Evolutionary conservation across 2,797 vertebrate genomes (phyloP), one percentile per base, ranked within the genome.

Genomic region (Aselliscus stoliczkanus): DNA sequence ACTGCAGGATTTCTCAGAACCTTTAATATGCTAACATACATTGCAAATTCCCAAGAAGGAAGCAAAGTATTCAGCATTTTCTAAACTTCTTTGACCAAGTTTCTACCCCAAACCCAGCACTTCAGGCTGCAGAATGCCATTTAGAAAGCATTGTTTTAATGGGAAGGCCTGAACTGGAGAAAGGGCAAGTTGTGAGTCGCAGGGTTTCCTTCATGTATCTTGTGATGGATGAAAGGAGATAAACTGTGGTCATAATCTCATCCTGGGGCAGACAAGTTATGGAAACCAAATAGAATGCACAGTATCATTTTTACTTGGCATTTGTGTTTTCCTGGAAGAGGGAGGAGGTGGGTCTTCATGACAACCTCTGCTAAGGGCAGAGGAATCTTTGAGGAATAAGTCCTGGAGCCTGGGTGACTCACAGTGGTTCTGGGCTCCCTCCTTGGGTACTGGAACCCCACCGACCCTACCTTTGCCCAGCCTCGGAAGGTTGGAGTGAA

Each of bases 291-390:
- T 65, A 76, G 64, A 95, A 92, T 47, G 7, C 6, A 4, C 8
- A 5, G 18, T 14, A 54, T 23, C 50, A 39, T 58, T 5, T 82
- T 93, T 75, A 56, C 50, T 4, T 70, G 81, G 56, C 60, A 37
- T 88, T 58, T 64, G 69, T 29, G 27, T 85, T 82, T 91, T 84
- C 18, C 79, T 92, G 87, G 56, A 69, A 82, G 44, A 79, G 14
- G 25, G 56, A 18, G 15, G 17, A 73, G 39, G 27, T 5, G 20
- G 65, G 11, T 39, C 44, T 37, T 94, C 12, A 1, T 44, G 14
- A 60, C 14, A 20, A 50, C 44, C 56, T 37, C 31, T 62, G 37
- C 67, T 18, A 29, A 37, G 3, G 23, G n/a, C n/a, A 34, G 27
- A 34, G 27, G 50, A 2, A 20, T 77, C 50, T 29, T 65, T 52